Conservation (phyloP, 1,140 invertebrate genomes). For the Diabrotica virgifera region DNA sequence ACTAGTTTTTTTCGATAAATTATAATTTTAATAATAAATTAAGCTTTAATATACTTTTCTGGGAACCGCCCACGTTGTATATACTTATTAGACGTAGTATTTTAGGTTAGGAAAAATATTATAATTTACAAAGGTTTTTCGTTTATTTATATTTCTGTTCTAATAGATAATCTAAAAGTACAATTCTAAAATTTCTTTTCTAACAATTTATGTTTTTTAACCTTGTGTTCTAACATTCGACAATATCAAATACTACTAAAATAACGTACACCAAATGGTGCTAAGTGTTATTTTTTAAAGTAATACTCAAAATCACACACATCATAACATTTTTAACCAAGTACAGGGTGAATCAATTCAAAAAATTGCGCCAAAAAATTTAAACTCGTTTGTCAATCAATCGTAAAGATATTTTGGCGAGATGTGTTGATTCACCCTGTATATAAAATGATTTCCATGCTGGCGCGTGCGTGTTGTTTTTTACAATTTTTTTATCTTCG, state of each 20-base stretch:
- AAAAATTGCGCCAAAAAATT: not conserved
- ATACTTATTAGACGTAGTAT: too few species aligned
- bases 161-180: too few species aligned
- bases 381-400: not conserved
- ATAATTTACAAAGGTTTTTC: too few species aligned
- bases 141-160: too few species aligned
- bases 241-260: slow-evolving; percentile 4
- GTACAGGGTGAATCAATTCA: not conserved
- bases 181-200: too few species aligned
- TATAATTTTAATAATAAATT: too few species aligned
- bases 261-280: slow-evolving; percentile 46
- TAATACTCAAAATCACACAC: slow-evolving; percentile 23
- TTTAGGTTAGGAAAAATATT: too few species aligned
- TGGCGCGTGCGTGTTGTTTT: slow-evolving; percentile 45
- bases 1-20: too few species aligned
- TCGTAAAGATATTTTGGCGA: not conserved
- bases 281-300: slow-evolving; percentile 39
- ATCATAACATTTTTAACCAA: slow-evolving; percentile 8
- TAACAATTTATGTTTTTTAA: too few species aligned
- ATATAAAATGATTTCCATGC: slow-evolving; percentile 45
- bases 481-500: slow-evolving; percentile 25
- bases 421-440: slow-evolving; percentile 12
- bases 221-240: too few species aligned
- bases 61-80: too few species aligned
- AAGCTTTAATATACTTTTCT: too few species aligned